phyloP scores from a whole-genome alignment of 2,113 vertebrate species.

The Sarotherodon lohbergeri region DNA sequence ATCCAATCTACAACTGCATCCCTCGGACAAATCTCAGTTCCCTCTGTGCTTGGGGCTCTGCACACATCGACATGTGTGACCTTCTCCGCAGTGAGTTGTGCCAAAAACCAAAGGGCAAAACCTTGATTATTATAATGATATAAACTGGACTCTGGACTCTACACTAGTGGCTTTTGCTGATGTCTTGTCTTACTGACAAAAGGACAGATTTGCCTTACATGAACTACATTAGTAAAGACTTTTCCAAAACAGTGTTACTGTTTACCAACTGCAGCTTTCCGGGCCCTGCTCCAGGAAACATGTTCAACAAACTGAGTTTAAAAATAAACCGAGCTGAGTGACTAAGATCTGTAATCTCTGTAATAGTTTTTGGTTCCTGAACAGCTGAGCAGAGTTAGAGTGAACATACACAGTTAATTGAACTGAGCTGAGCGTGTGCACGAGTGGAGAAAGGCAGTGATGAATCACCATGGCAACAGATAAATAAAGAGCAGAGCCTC shows the following conservation, averaged over 20 bases:
- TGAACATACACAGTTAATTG: not conserved
- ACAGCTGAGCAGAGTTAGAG: not conserved
- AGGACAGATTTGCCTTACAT: not conserved
- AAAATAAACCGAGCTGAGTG: not conserved
- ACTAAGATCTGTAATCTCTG: not conserved
- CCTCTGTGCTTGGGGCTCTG: not conserved
- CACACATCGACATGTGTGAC: not conserved
- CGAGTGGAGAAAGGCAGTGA: not conserved
- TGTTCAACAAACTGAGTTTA: not conserved
- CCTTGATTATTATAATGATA: not conserved
- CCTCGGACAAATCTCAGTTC: not conserved
- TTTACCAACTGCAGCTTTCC: not conserved
- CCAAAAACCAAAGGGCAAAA: constrained; percentile 14
- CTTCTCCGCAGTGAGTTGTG: constrained; percentile 4
- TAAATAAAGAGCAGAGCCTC: not conserved
- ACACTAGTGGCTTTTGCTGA: not conserved
- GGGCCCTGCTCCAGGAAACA: not conserved
- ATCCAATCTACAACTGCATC: not conserved
- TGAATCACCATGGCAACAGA: not conserved
- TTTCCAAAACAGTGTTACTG: not conserved
- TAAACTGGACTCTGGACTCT: not conserved
- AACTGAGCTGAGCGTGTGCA: not conserved
- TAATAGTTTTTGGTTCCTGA: not conserved
- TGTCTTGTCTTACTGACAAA: not conserved
- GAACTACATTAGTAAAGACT: not conserved